Evolutionary conservation across 2,888 invertebrate species (phyloP).

Genomic region (Epinotia demarniana): DNA sequence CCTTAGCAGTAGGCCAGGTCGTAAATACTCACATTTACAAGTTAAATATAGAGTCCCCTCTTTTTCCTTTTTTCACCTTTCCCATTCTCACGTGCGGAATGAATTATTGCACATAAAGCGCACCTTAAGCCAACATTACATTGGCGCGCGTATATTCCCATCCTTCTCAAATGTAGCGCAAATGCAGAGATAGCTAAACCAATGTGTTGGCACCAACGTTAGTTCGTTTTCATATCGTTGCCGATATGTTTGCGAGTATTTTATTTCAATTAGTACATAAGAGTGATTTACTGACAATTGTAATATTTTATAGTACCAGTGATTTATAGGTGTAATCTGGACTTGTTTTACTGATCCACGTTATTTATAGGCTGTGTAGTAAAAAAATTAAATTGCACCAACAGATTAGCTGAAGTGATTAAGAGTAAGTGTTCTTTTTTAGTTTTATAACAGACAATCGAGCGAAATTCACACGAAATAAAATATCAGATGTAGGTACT

Average conservation of each 20-base stretch:
- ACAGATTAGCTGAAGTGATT: slow-evolving; percentile 1
- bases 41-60: slow-evolving; percentile 77
- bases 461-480: background rate
- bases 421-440: slow-evolving; percentile 1
- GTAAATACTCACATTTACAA: slow-evolving; percentile 75
- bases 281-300: slow-evolving; percentile 36
- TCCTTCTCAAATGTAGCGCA: slow-evolving; percentile 18
- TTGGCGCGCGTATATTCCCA: slow-evolving; percentile 48
- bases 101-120: slow-evolving; percentile 70
- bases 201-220: slow-evolving; percentile 20
- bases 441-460: background rate
- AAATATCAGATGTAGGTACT: background rate
- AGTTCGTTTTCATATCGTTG: slow-evolving; percentile 11
- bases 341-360: slow-evolving; percentile 22
- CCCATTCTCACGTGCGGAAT: slow-evolving; percentile 66
- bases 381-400: slow-evolving; percentile 3
- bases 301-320: slow-evolving; percentile 18
- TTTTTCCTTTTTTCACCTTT: slow-evolving; percentile 54
- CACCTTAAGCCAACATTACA: slow-evolving; percentile 27
- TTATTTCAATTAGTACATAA: slow-evolving; percentile 34
- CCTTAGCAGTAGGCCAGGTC: slow-evolving; percentile 68
- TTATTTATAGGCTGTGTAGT: background rate
- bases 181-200: slow-evolving; percentile 19
- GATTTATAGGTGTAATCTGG: slow-evolving; percentile 21
- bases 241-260: slow-evolving; percentile 30